Conservation (phyloP, 2,888 invertebrate species). For the Torymus auratus region DNA sequence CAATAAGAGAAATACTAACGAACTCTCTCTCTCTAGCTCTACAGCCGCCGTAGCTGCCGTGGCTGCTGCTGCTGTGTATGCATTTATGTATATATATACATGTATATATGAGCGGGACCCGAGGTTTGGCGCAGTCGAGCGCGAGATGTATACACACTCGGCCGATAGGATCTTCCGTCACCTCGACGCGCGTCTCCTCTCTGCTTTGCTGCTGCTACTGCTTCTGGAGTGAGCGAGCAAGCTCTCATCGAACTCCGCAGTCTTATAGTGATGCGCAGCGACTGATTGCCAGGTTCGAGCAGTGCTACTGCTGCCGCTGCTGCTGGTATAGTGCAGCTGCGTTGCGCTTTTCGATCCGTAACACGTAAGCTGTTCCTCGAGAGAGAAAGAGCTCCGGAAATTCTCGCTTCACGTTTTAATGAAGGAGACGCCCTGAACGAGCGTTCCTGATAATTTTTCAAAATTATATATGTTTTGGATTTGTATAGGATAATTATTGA, state of each 20-base stretch:
- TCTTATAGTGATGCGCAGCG: neutral
- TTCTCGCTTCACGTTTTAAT: no score
- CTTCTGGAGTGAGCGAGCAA: neutral
- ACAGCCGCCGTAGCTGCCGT: neutral
- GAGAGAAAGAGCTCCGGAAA: no score
- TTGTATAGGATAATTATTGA: no score
- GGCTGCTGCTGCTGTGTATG: constrained; percentile 1
- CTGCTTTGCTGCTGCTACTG: neutral
- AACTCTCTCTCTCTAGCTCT: neutral
- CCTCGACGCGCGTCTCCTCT: neutral
- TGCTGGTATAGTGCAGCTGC: neutral
- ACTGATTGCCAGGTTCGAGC: constrained; percentile 5
- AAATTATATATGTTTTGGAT: no score
- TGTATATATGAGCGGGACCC: neutral
- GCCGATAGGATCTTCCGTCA: constrained; percentile 23
- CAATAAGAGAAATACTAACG: constrained; percentile 47
- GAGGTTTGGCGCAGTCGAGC: no score
- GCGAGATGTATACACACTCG: no score
- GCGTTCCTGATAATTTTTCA: no score
- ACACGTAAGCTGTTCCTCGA: no score
- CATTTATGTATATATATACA: constrained; percentile 22
- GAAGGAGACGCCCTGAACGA: no score
- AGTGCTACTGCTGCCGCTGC: neutral
- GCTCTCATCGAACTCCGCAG: neutral
- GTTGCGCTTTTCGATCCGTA: neutral